Evolutionary conservation across 2,113 vertebrate genomes (phyloP).

Genomic region (Nicator chloris): DNA sequence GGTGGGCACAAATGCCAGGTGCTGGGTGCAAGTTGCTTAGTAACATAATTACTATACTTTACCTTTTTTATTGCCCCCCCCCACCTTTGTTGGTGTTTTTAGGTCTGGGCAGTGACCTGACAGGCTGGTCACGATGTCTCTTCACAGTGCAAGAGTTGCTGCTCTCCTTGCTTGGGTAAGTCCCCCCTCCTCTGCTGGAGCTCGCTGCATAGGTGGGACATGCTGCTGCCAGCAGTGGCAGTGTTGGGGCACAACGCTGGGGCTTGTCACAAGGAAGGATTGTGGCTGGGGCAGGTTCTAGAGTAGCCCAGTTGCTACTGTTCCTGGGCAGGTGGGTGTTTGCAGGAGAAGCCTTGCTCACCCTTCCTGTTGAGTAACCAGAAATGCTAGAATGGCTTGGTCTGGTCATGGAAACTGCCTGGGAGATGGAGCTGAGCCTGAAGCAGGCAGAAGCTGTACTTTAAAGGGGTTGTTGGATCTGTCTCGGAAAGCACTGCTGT

Average conservation of each 20-base stretch:
- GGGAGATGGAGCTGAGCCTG: neutral
- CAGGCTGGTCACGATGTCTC: conserved; percentile 65
- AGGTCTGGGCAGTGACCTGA: neutral
- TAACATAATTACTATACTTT: neutral
- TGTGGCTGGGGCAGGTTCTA: neutral
- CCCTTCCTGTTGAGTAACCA: neutral
- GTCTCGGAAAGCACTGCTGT: neutral
- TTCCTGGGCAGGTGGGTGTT: neutral
- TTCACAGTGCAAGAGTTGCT: conserved; percentile 52
- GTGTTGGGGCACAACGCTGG: rapidly evolving
- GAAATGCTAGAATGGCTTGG: neutral
- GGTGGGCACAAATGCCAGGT: rapidly evolving
- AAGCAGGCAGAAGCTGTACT: neutral
- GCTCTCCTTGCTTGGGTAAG: conserved; percentile 79
- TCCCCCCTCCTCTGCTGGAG: neutral
- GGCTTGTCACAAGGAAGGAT: no score
- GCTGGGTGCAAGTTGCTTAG: rapidly evolving
- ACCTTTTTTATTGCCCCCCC: neutral
- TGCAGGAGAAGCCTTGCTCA: neutral
- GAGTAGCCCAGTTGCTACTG: neutral
- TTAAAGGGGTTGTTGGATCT: neutral
- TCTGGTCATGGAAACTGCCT: neutral
- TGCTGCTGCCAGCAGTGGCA: neutral
- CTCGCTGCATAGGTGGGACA: neutral
- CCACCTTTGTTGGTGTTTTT: neutral